Evolutionary conservation across 2,888 invertebrate species (phyloP).

Genomic region (Cantharis flavilabris): DNA sequence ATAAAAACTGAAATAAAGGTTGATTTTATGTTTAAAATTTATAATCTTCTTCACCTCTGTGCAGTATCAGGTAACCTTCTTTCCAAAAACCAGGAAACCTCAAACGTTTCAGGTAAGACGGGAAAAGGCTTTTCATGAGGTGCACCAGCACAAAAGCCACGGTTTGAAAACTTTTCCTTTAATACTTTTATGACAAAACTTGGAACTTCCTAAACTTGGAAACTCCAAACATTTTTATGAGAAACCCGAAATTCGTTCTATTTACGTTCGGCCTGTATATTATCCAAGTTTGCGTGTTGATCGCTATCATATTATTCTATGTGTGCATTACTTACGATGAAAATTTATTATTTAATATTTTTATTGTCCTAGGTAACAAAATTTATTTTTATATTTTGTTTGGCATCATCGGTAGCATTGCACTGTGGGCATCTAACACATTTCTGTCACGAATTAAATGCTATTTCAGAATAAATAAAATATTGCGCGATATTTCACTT

Average conservation of each 20-base stretch:
- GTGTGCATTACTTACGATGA: background rate
- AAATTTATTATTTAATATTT: background rate
- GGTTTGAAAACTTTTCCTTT: background rate
- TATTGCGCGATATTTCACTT: background rate
- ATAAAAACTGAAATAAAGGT: background rate
- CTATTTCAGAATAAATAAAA: background rate
- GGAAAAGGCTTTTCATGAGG: background rate
- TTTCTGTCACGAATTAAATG: conserved; percentile 9
- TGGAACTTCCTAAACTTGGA: background rate
- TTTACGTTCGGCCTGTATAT: background rate
- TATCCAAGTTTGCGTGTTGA: background rate
- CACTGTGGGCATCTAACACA: conserved; percentile 3
- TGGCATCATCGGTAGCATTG: background rate
- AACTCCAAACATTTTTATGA: background rate
- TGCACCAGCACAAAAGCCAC: background rate
- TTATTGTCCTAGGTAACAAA: background rate
- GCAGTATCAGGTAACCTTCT: background rate
- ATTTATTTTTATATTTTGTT: background rate
- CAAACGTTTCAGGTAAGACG: background rate
- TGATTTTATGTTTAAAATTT: background rate
- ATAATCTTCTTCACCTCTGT: background rate
- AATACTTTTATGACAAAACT: background rate
- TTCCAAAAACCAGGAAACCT: background rate
- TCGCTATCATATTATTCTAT: background rate
- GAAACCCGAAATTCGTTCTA: background rate